phyloP scores from a whole-genome alignment of 1,140 invertebrate species.

The Melitaea cinxia region DNA sequence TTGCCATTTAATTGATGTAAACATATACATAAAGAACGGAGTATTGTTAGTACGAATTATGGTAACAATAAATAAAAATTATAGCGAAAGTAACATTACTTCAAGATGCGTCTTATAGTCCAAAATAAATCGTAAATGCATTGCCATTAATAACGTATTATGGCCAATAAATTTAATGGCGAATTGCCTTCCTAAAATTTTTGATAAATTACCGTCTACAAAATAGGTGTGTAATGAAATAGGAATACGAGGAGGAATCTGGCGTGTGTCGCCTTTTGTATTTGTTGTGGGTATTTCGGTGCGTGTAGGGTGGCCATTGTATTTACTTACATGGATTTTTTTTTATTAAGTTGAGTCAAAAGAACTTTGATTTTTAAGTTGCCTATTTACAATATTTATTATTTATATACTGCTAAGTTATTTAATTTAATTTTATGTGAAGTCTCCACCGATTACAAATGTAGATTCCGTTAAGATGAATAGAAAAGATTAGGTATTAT shows the following conservation, averaged over 20 bases:
- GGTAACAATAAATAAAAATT: too few species aligned
- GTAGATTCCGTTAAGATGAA: too few species aligned
- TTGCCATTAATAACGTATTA: neutral
- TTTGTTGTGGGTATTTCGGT: slow-evolving; percentile 26
- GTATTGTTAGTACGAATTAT: too few species aligned
- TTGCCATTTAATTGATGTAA: too few species aligned
- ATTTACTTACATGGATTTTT: neutral
- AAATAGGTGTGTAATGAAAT: slow-evolving; percentile 7
- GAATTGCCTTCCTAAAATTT: slow-evolving; percentile 5
- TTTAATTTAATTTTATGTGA: neutral
- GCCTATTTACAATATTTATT: too few species aligned
- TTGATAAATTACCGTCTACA: slow-evolving; percentile 2
- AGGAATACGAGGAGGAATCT: slow-evolving; percentile 23
- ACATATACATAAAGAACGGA: too few species aligned
- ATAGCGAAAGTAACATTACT: too few species aligned
- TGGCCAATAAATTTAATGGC: neutral
- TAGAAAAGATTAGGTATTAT: too few species aligned
- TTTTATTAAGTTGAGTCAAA: neutral
- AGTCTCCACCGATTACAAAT: too few species aligned
- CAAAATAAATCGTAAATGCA: too few species aligned
- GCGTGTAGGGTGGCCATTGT: slow-evolving; percentile 7
- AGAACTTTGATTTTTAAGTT: neutral
- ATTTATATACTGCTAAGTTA: neutral
- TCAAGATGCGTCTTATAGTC: too few species aligned
- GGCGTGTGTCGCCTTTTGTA: slow-evolving; percentile 23